These are phyloP conservation scores for Nyctibius bracteatus DNA, from an alignment of 2,113 vertebrate species.

Conservation along the genomic window DNA sequence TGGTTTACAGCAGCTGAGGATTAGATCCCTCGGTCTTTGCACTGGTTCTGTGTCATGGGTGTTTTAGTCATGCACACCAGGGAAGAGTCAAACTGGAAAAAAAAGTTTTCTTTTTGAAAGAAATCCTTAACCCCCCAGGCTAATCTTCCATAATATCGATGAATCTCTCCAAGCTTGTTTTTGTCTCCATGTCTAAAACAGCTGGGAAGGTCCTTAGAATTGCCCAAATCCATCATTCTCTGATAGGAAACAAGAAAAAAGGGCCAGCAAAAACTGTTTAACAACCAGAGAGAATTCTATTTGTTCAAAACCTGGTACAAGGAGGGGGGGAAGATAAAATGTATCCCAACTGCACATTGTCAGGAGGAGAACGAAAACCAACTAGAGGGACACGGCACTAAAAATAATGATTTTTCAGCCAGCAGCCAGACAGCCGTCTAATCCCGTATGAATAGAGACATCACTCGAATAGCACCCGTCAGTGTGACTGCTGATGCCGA, in stretches of 20 bases:
- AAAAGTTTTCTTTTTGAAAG: slow-evolving; percentile 20
- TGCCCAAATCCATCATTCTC: slow-evolving; percentile 39
- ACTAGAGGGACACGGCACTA: background rate
- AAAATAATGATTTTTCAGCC: slow-evolving; percentile 66
- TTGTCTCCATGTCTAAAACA: slow-evolving; percentile 42
- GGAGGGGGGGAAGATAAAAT: background rate
- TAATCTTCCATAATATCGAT: slow-evolving; percentile 43
- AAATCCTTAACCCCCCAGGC: slow-evolving; percentile 27
- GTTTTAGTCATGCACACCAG: slow-evolving; percentile 33
- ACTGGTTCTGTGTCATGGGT: background rate
- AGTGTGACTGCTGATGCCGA: slow-evolving; percentile 25
- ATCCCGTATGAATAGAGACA: slow-evolving; percentile 66
- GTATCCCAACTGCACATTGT: slow-evolving; percentile 25
- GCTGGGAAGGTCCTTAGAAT: slow-evolving; percentile 48
- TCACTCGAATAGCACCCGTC: slow-evolving; percentile 43
- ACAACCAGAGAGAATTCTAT: slow-evolving; percentile 46
- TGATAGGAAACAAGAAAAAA: slow-evolving; percentile 23
- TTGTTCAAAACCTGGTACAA: slow-evolving; percentile 12
- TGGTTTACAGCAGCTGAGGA: background rate
- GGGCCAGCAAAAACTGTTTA: slow-evolving; percentile 6
- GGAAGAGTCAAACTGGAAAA: slow-evolving; percentile 17
- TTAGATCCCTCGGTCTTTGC: background rate
- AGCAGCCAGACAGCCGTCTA: slow-evolving; percentile 61
- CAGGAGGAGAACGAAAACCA: slow-evolving; percentile 22
- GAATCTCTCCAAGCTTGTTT: slow-evolving; percentile 30